Evolutionary conservation across 2,888 invertebrate species (phyloP).

Genomic region (Pterostichus madidus): DNA sequence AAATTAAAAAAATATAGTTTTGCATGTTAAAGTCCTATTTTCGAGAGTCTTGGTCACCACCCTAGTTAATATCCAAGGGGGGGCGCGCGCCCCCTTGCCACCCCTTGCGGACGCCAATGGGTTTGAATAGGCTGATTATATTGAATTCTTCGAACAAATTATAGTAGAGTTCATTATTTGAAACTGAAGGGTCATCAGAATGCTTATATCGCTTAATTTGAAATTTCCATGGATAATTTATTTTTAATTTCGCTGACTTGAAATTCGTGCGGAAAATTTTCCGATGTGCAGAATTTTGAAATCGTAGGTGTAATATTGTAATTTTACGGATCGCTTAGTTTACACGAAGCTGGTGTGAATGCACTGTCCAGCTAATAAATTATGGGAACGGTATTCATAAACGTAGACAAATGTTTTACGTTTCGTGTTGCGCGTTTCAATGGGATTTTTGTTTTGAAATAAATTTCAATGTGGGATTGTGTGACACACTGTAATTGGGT

Average conservation of each 20-base stretch:
- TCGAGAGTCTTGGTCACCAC: no score
- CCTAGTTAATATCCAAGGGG: no score
- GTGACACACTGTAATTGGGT: conserved; percentile 29
- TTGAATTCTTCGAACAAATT: conserved; percentile 17
- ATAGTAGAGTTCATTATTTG: not conserved
- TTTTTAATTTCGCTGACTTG: conserved; percentile 28
- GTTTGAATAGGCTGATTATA: conserved; percentile 12
- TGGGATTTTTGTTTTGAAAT: conserved; percentile 42
- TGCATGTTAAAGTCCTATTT: no score
- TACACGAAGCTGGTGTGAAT: conserved; percentile 51
- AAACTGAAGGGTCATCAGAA: not conserved
- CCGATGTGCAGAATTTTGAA: conserved; percentile 49
- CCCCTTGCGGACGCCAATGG: no score
- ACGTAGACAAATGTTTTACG: conserved; percentile 41
- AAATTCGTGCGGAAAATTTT: conserved; percentile 8
- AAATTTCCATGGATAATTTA: conserved; percentile 27
- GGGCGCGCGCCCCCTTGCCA: no score
- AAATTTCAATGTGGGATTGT: conserved; percentile 32
- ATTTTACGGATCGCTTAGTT: conserved; percentile 54
- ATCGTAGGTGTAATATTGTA: conserved; percentile 59
- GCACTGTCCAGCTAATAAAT: conserved; percentile 45
- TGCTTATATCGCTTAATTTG: conserved; percentile 5
- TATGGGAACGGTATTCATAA: conserved; percentile 48
- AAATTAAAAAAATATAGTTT: no score
- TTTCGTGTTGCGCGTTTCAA: conserved; percentile 30